Evolutionary conservation across 2,797 vertebrate genomes (phyloP), one percentile per base, ranked within the genome.

Genomic region (Phrynocephalus guinanensis): DNA sequence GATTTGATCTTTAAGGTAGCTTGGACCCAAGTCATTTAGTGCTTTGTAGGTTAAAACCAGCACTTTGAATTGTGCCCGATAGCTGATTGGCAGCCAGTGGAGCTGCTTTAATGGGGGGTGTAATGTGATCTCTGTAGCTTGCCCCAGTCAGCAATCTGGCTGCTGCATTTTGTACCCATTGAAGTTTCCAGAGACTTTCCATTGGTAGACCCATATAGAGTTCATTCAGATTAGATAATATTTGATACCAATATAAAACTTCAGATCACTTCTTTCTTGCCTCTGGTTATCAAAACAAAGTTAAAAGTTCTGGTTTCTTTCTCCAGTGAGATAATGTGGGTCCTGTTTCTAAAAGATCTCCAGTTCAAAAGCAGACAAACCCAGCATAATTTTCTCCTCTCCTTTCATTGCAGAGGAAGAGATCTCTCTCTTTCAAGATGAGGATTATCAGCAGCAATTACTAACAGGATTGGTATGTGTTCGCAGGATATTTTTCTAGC

Each of bases 391-490:
- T 84, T 18, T 63, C 85, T 82, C 8, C 52, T 95, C 7, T 91
- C 6, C 24, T 80, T 95, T 92, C 77, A 30, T 94, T 97, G 79
- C 93, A 99, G 99, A 97, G 95, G 97, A 97, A 93, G 97, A 97
- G 94, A 96, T 96, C 67, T 98, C 98, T 33, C 97, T 99, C 80
- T 98, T 99, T 94, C 97, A 98, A 92, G 98, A 99, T 94, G 98
- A 99, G 28, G 99, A 99, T 88, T 95, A 93, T 88, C 97, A 97
- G 76, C 98, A 99, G 96, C 97, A 97, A 88, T 94, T 96, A 89
- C 97, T 99, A 63, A 97, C 98, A 87, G 98, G 98, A 90, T 96
- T 99, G 98, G 99, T 99, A 96, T 94, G 98, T 96, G 84, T 73
- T 90, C 30, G 71, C 10, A 71, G 87, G 77, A 48, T 7, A 6